phyloP scores from a whole-genome alignment of 1,140 invertebrate species.

The Cotesia vestalis region DNA sequence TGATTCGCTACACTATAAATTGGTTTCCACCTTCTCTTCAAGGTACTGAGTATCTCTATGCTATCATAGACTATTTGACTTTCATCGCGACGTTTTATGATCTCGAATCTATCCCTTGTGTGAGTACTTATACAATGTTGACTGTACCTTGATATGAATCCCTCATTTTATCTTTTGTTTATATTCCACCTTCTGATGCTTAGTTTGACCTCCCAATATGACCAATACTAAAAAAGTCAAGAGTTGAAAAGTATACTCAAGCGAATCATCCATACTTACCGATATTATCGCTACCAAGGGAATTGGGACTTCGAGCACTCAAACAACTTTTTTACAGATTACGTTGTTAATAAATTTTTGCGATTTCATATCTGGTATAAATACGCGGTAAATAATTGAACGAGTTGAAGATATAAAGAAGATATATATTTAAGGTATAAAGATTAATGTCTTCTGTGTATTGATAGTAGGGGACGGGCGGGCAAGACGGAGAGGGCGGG shows the following conservation, averaged over 20 bases:
- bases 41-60: slow-evolving; percentile 16
- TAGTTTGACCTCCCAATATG: slow-evolving; percentile 3
- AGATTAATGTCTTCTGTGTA: neutral
- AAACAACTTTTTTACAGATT: neutral
- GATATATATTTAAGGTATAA: too few relatives aligned
- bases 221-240: slow-evolving; percentile 11
- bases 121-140: neutral
- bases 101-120: slow-evolving; percentile 6
- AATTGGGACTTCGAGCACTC: neutral
- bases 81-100: neutral
- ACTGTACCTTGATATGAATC: neutral
- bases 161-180: neutral
- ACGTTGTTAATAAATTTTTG: neutral
- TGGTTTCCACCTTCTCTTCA: slow-evolving; percentile 26
- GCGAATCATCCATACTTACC: neutral
- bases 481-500: too few relatives aligned
- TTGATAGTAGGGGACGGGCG: too few relatives aligned
- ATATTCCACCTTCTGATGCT: neutral
- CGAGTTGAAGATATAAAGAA: too few relatives aligned
- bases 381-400: neutral
- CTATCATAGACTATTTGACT: slow-evolving; percentile 14
- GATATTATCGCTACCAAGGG: slow-evolving; percentile 9
- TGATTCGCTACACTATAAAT: slow-evolving; percentile 29
- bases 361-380: slow-evolving; percentile 10
- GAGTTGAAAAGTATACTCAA: neutral